Evolutionary conservation across 2,888 invertebrate genomes (phyloP), one percentile per base, ranked within the genome.

Genomic region (Macropis europaea): DNA sequence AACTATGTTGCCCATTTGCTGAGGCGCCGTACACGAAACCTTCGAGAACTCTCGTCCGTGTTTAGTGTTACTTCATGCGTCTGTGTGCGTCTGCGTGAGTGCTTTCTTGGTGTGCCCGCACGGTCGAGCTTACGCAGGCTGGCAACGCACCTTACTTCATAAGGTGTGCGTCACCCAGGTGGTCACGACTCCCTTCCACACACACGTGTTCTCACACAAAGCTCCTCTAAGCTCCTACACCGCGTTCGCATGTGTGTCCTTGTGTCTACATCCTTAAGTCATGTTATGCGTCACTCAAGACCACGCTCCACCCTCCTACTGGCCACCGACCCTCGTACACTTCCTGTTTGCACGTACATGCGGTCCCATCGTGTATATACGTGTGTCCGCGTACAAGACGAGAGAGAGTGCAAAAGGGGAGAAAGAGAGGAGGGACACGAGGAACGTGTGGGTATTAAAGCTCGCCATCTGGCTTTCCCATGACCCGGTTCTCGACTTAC

Each of bases 401-500:
- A n/a, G 43, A 34, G 4, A 9, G 30, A 52, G 34, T 42, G 19
- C n/a, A 43, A 45, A n/a, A n/a, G 15, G 15, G 26, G 17, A 17
- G 22, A 24, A 47, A 43, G 38, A 60, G 40, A 26, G 53, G 48
- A 60, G 26, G 47, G 6, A 5, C 13, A 4, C 40, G 28, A 9
- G 34, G 43, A 26, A 52, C 50, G 60, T 42, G 66, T 56, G 24
- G 66, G 74, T 57, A 62, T 62, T 76, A 75, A 69, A 76, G 72
- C 76, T 64, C 60, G 68, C 76, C 77, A 77, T 73, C 73, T 76
- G 78, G 70, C 57, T 75, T 75, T 77, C 74, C 68, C 70, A 67
- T 78, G 77, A 77, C 78, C 78, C 59, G 72, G 57, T 77, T 79
- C 75, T 75, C 70, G 78, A 79, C 77, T 73, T 70, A 73, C 76